These are phyloP conservation scores for Elgaria multicarinata DNA, from an alignment of 2,113 vertebrate species.

Conservation along the genomic window DNA sequence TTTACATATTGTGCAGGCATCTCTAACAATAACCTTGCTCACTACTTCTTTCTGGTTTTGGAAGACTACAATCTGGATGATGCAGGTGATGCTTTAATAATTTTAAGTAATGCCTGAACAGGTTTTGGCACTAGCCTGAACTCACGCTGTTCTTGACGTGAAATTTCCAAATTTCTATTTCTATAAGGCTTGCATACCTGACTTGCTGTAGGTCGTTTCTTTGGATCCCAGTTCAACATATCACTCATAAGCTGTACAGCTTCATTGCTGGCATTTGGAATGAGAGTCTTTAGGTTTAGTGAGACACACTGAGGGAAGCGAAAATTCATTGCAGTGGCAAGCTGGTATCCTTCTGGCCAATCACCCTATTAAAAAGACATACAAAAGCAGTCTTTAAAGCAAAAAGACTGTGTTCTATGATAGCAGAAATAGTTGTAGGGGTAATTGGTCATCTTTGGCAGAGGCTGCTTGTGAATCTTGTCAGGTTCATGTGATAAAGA, in stretches of 20 bases:
- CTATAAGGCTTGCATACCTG: slow-evolving; percentile 79
- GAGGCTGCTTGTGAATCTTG: neutral
- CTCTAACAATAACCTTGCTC: neutral
- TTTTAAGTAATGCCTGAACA: neutral
- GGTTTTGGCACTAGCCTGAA: neutral
- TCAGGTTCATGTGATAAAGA: neutral
- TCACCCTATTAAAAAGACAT: slow-evolving; percentile 81
- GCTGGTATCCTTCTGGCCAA: slow-evolving; percentile 95
- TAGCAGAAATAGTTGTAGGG: neutral
- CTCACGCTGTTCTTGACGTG: neutral
- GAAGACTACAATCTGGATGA: neutral
- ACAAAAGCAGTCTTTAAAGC: neutral
- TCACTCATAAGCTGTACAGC: slow-evolving; percentile 92
- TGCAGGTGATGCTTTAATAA: neutral
- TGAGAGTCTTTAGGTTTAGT: slow-evolving; percentile 94
- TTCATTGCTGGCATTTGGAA: slow-evolving; percentile 95
- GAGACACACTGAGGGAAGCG: slow-evolving; percentile 96
- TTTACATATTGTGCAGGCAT: neutral
- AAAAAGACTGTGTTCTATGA: neutral
- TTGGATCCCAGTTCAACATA: slow-evolving; percentile 93
- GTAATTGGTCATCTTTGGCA: neutral
- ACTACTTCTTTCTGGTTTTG: neutral
- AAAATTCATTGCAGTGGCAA: slow-evolving; percentile 95
- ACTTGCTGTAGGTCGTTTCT: slow-evolving; percentile 92
- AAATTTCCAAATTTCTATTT: neutral